Evolutionary conservation across 2,797 vertebrate genomes (phyloP), one percentile per base, ranked within the genome.

Genomic region (Hozukius guyotensis): DNA sequence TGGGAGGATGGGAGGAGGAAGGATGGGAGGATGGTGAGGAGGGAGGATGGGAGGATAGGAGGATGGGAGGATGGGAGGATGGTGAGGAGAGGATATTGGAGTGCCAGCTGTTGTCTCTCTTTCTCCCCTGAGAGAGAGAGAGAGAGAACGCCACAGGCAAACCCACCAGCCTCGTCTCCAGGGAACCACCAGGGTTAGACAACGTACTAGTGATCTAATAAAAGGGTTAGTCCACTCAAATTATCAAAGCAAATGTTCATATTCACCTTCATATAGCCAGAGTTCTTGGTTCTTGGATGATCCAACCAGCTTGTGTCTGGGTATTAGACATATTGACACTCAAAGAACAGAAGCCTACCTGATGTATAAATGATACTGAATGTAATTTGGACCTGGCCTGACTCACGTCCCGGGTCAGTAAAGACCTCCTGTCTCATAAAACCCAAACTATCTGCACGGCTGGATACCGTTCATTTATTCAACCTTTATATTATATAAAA

Each of bases 61-160:
- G 86, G 46, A 18, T 49, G 3, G 49, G 69, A 34, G 5, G 66
- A 46, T 22, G 66, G 59, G 60, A 57, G 86, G 46, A 18, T 49
- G 12, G 20, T 16, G 72, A 71, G 65, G 74, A 73, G 78, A 79
- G 78, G 81, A 80, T 62, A 77, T 53, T 49, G 61, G 84, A 89
- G 88, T 82, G 86, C 92, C 96, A 96, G 95, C 94, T 96, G 95
- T 93, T 92, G 90, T 78, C 81, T 59, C 22, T 82, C 73, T 70
- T 63, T 81, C 82, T 87, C 89, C 82, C 69, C 46, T 2, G 75
- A 80, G 86, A 65, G 52, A 55, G 32, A n/a, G 32, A n/a, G 52
- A 22, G 12, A 71, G 62, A 20, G 42, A 79, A 11, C 22, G 66
- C 86, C 81, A 69, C 74, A 66, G 83, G 83, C 82, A 63, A 75